Conservation (phyloP, 2,113 vertebrate genomes). For the Pao palembangensis region DNA sequence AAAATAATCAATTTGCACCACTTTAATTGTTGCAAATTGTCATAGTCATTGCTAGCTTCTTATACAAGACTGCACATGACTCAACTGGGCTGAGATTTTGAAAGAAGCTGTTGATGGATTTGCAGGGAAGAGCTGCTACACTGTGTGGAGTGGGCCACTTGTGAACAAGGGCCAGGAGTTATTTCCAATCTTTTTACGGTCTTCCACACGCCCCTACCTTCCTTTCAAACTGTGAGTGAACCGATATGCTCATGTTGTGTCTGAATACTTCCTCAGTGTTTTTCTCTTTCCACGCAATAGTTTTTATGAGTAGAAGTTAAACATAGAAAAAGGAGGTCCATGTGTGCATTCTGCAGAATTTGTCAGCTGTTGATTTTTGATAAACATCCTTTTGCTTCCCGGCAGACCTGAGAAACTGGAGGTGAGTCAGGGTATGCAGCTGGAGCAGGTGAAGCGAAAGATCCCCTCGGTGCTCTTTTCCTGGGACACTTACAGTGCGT, state of each 20-base stretch:
- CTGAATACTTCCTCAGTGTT: background rate
- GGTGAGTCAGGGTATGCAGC: constrained; percentile 81
- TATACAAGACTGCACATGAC: background rate
- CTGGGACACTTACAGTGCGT: constrained; percentile 81
- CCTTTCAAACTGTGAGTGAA: constrained; percentile 91
- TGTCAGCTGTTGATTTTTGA: background rate
- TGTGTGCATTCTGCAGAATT: background rate
- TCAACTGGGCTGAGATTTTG: background rate
- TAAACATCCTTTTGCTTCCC: background rate
- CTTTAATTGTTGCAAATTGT: too few species aligned
- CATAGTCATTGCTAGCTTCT: background rate
- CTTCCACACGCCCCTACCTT: constrained; percentile 77
- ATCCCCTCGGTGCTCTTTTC: constrained; percentile 80
- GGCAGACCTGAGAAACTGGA: constrained; percentile 88
- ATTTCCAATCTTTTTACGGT: constrained; percentile 85
- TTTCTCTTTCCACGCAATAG: background rate
- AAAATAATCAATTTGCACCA: background rate
- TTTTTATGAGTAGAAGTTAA: constrained; percentile 5
- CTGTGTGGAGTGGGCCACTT: constrained; percentile 90
- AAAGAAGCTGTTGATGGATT: constrained; percentile 11
- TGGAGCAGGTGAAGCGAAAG: constrained; percentile 87
- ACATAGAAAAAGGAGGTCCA: background rate
- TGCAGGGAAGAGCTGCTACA: constrained; percentile 81
- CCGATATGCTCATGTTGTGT: too few species aligned
- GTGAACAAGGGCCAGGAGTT: constrained; percentile 87